Evolutionary conservation across 1,140 invertebrate species (phyloP), one percentile per base, ranked within the genome.

Genomic region (Laupala kohalensis): DNA sequence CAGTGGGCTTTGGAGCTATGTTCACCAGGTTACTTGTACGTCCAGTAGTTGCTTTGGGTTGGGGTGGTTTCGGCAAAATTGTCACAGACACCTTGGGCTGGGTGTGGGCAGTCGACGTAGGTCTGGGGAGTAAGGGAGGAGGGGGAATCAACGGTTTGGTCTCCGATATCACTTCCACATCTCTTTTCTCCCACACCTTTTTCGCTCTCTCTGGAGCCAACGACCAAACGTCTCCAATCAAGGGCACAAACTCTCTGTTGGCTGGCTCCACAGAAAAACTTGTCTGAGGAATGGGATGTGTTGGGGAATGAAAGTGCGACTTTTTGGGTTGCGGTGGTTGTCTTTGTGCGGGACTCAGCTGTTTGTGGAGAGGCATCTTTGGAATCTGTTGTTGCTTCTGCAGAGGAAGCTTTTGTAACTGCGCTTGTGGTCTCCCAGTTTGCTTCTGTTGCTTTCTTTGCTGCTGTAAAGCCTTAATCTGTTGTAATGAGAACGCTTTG

Each of bases 151-250:
- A 53, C 4, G 37, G 19, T 53, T 53, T 53, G 9, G 9, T 53
- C 19, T 53, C 37, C 4, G 37, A 53, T 53, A 53, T 53, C 9
- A 53, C 19, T 28, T 62, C 15, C 9, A 29, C 25, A 19, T 27
- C 28, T 24, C 63, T 69, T 64, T 66, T 53, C 23, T 73, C 66
- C 72, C 72, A 72, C 29, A 65, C n/a, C 9, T 30, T 29, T 24
- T 27, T n/a, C 13, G 29, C 63, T 26, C 62, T 28, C 25, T 74
- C 71, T 3, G 73, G 30, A 6, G 78, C 75, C 25, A 79, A 69
- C 24, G 78, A 74, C 28, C 83, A 74, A 0, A 82, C 78, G 72
- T 83, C 82, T 73, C 81, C 83, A 66, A 84, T 82, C 12, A 83
- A 72, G 5, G 83, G 83, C 68, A 81, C 80, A 73, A 83, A 84